phyloP scores from a whole-genome alignment of 1,140 invertebrate species.

The Drosophila repleta region DNA sequence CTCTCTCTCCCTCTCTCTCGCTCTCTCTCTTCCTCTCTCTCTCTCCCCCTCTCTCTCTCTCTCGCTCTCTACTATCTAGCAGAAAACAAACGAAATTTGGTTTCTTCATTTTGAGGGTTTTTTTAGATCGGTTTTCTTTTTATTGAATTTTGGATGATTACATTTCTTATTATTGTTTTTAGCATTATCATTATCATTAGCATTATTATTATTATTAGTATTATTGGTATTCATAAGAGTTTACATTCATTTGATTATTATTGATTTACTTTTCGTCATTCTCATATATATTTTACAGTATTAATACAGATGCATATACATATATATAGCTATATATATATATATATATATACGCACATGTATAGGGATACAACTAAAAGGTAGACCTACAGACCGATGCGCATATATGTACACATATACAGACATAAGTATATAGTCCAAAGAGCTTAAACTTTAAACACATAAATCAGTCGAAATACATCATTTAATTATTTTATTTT shows the following conservation, averaged over 20 bases:
- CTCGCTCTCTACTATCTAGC: too few species aligned
- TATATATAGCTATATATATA: conserved; percentile 8
- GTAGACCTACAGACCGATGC: conserved; percentile 4
- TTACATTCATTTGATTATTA: conserved; percentile 36
- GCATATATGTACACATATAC: conserved; percentile 9
- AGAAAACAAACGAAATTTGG: background rate
- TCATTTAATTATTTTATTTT: conserved; percentile 44
- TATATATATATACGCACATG: conserved; percentile 14
- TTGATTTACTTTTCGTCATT: conserved; percentile 26
- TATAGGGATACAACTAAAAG: conserved; percentile 13
- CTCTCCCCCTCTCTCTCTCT: too few species aligned
- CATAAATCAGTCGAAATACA: conserved; percentile 68
- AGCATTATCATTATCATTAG: conserved; percentile 1
- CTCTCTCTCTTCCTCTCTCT: too few species aligned
- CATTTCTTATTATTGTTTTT: conserved; percentile 4
- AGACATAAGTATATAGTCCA: conserved; percentile 39
- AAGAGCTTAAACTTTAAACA: conserved; percentile 65
- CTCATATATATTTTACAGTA: conserved; percentile 39
- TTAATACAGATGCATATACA: conserved; percentile 30
- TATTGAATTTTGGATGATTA: conserved; percentile 38
- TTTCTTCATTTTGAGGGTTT: conserved; percentile 20
- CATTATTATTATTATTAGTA: conserved; percentile 11
- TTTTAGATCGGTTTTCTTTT: conserved; percentile 37
- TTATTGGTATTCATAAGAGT: conserved; percentile 54
- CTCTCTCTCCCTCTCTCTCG: too few species aligned